Conservation (phyloP, 1,140 invertebrate genomes). For the Cherax quadricarinatus region DNA sequence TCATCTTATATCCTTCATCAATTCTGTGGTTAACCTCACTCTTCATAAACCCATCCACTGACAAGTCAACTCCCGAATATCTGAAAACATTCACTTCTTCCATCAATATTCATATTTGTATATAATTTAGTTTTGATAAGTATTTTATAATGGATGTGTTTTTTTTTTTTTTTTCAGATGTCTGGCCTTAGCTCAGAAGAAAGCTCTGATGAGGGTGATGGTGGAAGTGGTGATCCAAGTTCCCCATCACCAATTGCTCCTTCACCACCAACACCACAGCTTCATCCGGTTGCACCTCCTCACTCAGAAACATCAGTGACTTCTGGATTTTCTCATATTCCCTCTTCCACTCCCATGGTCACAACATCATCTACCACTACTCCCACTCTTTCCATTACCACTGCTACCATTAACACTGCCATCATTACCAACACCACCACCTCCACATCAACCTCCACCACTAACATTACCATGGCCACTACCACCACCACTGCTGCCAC, state of each 20-base stretch:
- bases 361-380: conserved; percentile 15
- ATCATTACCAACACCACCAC: not conserved
- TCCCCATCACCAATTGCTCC: conserved; percentile 72
- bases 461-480: not conserved
- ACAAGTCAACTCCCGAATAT: no score
- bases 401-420: not conserved
- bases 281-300: conserved; percentile 23
- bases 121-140: no score
- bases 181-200: conserved; percentile 62
- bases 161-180: conserved; percentile 42
- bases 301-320: conserved; percentile 17
- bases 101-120: no score
- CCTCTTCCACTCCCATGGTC: not conserved
- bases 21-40: no score
- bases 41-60: no score
- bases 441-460: not conserved
- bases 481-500: conserved; percentile 19
- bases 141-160: not conserved
- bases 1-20: no score
- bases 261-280: conserved; percentile 64
- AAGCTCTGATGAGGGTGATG: conserved; percentile 66
- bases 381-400: not conserved
- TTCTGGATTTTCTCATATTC: not conserved
- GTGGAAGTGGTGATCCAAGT: conserved; percentile 52
- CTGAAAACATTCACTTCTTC: no score